phyloP scores from a whole-genome alignment of 1,140 invertebrate species.

The Parapsyche elsis region DNA sequence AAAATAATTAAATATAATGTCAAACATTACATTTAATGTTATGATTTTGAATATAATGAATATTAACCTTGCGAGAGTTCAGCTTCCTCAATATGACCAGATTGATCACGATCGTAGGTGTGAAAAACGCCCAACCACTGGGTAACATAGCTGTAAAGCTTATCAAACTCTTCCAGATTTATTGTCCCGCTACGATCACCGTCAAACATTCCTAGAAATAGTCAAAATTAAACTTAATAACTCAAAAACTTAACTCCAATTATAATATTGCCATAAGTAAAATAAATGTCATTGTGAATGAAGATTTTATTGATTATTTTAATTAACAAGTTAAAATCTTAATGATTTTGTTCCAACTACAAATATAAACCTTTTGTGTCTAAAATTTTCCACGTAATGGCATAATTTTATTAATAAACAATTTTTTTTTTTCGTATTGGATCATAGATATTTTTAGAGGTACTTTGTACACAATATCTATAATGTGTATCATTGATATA shows the following conservation, averaged over 20 bases:
- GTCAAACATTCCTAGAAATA: slow-evolving; percentile 85
- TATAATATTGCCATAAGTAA: no score
- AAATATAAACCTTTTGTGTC: no score
- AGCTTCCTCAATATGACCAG: slow-evolving; percentile 83
- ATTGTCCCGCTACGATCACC: slow-evolving; percentile 87
- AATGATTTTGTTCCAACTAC: no score
- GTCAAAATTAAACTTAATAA: slow-evolving; percentile 21
- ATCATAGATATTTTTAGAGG: no score
- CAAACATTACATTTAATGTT: background rate
- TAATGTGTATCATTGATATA: no score
- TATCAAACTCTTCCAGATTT: slow-evolving; percentile 86
- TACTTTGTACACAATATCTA: no score
- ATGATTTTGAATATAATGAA: background rate
- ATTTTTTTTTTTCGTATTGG: no score
- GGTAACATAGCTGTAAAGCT: slow-evolving; percentile 89
- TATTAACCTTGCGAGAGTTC: slow-evolving; percentile 78
- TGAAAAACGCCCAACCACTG: slow-evolving; percentile 87
- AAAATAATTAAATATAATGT: slow-evolving; percentile 10
- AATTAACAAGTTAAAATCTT: no score
- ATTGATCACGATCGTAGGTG: slow-evolving; percentile 84
- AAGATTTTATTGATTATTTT: no score
- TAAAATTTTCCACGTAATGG: no score
- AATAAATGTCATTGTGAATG: no score
- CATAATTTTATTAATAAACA: no score
- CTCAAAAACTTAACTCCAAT: background rate